Percentiles rank a stretch among this genome's conserved stretches.
Conservation (phyloP, 2,113 vertebrate genomes). For the Thalassoma bifasciatum region DNA sequence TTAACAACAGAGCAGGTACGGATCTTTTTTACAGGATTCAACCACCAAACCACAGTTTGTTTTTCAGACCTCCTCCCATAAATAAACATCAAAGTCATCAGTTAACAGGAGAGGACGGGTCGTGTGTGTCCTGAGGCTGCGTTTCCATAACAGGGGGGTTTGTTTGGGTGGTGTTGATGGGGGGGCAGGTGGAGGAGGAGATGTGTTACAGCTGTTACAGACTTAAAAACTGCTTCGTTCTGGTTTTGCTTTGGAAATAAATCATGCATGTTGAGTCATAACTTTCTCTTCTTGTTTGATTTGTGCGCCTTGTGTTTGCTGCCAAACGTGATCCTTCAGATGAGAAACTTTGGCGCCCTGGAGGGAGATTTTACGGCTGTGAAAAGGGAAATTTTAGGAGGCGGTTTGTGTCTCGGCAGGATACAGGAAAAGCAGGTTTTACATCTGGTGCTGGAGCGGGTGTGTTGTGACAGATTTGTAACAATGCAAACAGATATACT, state of each 20-base stretch:
- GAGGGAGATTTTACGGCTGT: not conserved
- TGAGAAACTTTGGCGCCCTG: not conserved
- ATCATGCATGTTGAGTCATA: no score
- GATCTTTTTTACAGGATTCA: no score
- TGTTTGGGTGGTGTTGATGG: slow-evolving; percentile 11
- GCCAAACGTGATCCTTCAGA: no score
- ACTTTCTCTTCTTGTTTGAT: no score
- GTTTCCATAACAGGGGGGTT: slow-evolving; percentile 30
- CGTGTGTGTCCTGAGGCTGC: not conserved
- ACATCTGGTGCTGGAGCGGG: not conserved
- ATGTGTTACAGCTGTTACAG: not conserved
- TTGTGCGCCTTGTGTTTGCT: no score
- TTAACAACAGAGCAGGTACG: no score
- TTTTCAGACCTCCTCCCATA: no score
- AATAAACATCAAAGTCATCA: no score
- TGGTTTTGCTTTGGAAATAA: not conserved
- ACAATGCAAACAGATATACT: slow-evolving; percentile 46
- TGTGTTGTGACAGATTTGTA: slow-evolving; percentile 37
- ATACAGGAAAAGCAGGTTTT: slow-evolving; percentile 28
- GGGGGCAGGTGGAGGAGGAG: not conserved
- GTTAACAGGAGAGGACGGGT: slow-evolving; percentile 6
- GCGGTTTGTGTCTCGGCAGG: not conserved
- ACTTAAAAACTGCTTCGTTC: slow-evolving; percentile 7
- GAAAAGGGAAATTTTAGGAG: slow-evolving; percentile 35
- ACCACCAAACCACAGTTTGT: not conserved